Conservation (phyloP, 1,140 invertebrate species). For the Asbolus verrucosus region DNA sequence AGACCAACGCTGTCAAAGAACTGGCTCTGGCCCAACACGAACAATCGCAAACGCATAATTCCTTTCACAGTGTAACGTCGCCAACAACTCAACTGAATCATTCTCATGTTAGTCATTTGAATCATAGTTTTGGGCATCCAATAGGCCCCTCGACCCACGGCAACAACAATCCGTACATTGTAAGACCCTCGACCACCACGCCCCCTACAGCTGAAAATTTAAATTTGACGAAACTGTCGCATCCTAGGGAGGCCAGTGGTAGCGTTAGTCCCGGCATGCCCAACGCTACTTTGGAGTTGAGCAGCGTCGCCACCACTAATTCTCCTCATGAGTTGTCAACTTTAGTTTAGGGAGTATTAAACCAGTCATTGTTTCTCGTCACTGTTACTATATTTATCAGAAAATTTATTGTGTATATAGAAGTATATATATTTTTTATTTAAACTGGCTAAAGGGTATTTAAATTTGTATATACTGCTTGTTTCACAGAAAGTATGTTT, state of each 20-base stretch:
- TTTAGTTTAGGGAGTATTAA: constrained; percentile 67
- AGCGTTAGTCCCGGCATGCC: constrained; percentile 74
- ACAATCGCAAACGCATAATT: constrained; percentile 55
- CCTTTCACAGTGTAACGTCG: constrained; percentile 58
- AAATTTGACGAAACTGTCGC: constrained; percentile 61
- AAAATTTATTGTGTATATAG: constrained; percentile 40
- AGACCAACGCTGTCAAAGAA: constrained; percentile 71
- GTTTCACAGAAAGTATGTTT: constrained; percentile 38
- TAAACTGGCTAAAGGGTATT: constrained; percentile 50
- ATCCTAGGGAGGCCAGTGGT: constrained; percentile 70
- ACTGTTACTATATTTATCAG: constrained; percentile 46
- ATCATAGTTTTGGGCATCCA: constrained; percentile 60
- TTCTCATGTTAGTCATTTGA: constrained; percentile 60
- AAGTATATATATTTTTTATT: constrained; percentile 43
- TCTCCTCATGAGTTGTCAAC: constrained; percentile 78
- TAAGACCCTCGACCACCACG: constrained; percentile 68
- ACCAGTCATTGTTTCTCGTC: constrained; percentile 52
- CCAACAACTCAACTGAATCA: constrained; percentile 59
- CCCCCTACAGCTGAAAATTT: constrained; percentile 66
- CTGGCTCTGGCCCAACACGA: constrained; percentile 62
- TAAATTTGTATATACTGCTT: constrained; percentile 44
- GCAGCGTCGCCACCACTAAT: constrained; percentile 73
- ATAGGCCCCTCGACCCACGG: constrained; percentile 51
- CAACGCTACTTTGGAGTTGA: constrained; percentile 74
- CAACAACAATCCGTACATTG: constrained; percentile 62